These are phyloP conservation scores for Synaphobranchus kaupii DNA, from an alignment of 2,797 vertebrate genomes.

Conservation along the genomic window DNA sequence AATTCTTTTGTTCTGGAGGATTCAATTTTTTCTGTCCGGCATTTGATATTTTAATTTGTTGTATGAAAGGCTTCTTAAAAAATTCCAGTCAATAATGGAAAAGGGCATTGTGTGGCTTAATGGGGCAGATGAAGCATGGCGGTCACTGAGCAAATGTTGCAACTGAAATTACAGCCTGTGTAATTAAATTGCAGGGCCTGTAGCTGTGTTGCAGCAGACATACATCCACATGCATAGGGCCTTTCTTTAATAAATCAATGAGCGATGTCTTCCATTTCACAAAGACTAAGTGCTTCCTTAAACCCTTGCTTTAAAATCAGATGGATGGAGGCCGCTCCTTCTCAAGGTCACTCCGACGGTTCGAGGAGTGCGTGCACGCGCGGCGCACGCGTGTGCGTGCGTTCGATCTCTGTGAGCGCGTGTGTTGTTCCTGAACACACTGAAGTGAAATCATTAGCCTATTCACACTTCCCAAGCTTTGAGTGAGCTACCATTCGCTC, in stretches of 20 bases:
- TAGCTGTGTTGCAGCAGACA: slow-evolving; percentile 25
- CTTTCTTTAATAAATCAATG: slow-evolving; percentile 50
- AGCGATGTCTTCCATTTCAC: slow-evolving; percentile 42
- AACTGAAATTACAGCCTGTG: slow-evolving; percentile 46
- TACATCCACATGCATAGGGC: slow-evolving; percentile 44
- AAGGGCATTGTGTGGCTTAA: slow-evolving; percentile 48
- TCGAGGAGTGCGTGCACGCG: background rate
- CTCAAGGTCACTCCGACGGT: slow-evolving; percentile 62
- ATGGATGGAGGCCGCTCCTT: slow-evolving; percentile 49
- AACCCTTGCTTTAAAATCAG: slow-evolving; percentile 58
- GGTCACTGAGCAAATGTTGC: slow-evolving; percentile 44
- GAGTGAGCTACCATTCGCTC: slow-evolving; percentile 66
- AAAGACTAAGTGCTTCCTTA: slow-evolving; percentile 44
- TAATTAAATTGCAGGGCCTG: slow-evolving; percentile 57
- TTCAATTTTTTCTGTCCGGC: background rate
- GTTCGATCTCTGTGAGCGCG: slow-evolving; percentile 37
- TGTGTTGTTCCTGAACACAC: slow-evolving; percentile 51
- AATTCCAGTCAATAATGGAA: slow-evolving; percentile 34
- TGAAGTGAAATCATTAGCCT: slow-evolving; percentile 54
- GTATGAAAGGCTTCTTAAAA: slow-evolving; percentile 27
- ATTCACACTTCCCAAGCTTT: slow-evolving; percentile 61
- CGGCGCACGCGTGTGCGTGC: background rate
- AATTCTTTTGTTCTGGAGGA: background rate
- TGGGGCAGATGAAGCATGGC: slow-evolving; percentile 49
- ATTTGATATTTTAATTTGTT: background rate